A percentile compares a stretch with the other conserved stretches of the same genome.
phyloP scores from a whole-genome alignment of 1,140 invertebrate species.

The Calliopsis andreniformis region DNA sequence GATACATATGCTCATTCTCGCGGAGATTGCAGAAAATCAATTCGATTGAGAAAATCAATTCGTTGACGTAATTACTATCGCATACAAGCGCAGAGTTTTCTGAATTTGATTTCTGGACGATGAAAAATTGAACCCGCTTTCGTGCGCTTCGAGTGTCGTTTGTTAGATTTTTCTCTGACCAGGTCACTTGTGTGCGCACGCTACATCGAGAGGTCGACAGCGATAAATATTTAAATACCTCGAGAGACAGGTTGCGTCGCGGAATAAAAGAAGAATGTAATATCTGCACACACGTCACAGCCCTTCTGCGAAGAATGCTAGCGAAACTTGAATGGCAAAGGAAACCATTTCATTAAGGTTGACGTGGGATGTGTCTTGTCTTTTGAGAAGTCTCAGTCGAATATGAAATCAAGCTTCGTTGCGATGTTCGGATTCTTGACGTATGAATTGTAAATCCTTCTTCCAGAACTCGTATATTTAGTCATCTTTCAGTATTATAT shows the following conservation, averaged over 20 bases:
- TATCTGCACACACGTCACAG: neutral
- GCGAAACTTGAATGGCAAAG: conserved; percentile 28
- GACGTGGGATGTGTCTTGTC: conserved; percentile 13
- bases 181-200: neutral
- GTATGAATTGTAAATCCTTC: no score
- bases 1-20: neutral
- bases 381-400: no score
- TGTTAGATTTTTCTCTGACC: neutral
- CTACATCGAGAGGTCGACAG: neutral
- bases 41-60: conserved; percentile 11
- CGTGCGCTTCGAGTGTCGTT: neutral
- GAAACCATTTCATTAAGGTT: conserved; percentile 36
- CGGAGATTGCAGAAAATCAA: neutral
- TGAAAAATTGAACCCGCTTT: neutral
- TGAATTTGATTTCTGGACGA: neutral
- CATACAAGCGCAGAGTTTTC: neutral
- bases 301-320: conserved; percentile 18
- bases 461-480: no score
- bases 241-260: no score
- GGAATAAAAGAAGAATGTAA: conserved; percentile 18
- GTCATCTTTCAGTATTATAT: no score
- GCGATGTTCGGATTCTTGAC: no score
- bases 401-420: conserved; percentile 9
- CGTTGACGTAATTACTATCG: neutral
- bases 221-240: conserved; percentile 22